These are phyloP conservation scores for Marisa cornuarietis DNA, from an alignment of 1,140 invertebrate genomes.

Conservation along the genomic window DNA sequence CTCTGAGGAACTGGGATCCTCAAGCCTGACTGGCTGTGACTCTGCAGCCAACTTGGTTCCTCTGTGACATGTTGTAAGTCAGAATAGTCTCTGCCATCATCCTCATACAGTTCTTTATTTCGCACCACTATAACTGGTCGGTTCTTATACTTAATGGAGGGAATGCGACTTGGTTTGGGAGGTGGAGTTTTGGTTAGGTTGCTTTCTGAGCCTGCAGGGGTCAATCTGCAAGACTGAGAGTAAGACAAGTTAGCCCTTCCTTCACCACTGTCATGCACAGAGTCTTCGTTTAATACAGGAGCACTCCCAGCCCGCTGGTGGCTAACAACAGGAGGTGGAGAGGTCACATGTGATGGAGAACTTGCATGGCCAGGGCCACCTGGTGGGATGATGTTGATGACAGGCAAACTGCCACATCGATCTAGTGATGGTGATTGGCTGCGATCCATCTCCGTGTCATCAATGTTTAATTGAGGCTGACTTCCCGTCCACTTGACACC, in stretches of 20 bases:
- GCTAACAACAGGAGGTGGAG: slow-evolving; percentile 12
- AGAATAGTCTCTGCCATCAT: slow-evolving; percentile 62
- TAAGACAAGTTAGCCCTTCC: slow-evolving; percentile 2
- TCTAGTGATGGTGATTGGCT: slow-evolving; percentile 41
- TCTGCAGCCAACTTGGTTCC: slow-evolving; percentile 52
- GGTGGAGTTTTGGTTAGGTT: slow-evolving; percentile 69
- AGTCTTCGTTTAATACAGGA: slow-evolving; percentile 68
- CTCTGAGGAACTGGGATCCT: slow-evolving; percentile 2
- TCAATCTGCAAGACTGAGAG: slow-evolving; percentile 26
- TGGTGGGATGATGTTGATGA: slow-evolving; percentile 37
- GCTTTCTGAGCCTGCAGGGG: slow-evolving; percentile 52
- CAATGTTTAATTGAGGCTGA: slow-evolving; percentile 23
- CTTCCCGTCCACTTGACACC: slow-evolving; percentile 27
- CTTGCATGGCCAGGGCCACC: slow-evolving; percentile 23
- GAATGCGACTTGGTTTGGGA: slow-evolving; percentile 77
- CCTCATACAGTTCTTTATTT: slow-evolving; percentile 52
- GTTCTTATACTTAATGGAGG: slow-evolving; percentile 64
- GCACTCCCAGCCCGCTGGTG: slow-evolving; percentile 69
- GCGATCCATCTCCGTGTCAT: slow-evolving; percentile 7
- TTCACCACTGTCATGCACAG: slow-evolving; percentile 33
- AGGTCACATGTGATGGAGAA: neutral
- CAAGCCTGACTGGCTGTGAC: slow-evolving; percentile 1
- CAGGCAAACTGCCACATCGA: slow-evolving; percentile 53
- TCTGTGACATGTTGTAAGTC: slow-evolving; percentile 59
- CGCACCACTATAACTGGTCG: slow-evolving; percentile 52